These are phyloP conservation scores for Petroica traversi DNA, from an alignment of 2,113 vertebrate genomes.

Conservation along the genomic window DNA sequence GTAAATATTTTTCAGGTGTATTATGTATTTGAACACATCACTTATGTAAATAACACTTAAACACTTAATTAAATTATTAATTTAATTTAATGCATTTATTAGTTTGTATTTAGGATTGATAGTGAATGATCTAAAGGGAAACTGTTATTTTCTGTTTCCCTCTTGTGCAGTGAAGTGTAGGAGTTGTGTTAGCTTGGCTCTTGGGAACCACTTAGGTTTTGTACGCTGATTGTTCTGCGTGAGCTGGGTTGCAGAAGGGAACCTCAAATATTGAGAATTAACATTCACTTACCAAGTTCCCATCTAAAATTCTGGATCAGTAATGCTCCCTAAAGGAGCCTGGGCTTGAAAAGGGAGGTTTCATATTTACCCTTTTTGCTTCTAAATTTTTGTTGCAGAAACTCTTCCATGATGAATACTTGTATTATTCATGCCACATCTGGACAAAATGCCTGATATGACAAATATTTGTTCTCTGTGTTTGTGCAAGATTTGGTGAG, in stretches of 20 bases:
- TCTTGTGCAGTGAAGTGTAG: neutral
- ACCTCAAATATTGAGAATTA: neutral
- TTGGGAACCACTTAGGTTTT: neutral
- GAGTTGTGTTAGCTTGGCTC: neutral
- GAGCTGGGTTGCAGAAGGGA: neutral
- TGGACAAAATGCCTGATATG: neutral
- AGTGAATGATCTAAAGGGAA: neutral
- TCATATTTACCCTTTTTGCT: neutral
- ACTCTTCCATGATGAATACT: neutral
- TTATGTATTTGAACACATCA: neutral
- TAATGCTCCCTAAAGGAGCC: neutral
- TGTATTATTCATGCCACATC: neutral
- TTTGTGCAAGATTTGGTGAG: neutral
- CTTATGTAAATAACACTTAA: neutral
- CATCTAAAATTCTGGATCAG: neutral
- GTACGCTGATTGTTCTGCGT: neutral
- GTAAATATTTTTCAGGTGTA: neutral
- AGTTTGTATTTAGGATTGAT: neutral
- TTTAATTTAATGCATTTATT: neutral
- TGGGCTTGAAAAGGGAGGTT: neutral
- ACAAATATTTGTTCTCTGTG: neutral
- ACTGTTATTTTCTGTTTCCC: neutral
- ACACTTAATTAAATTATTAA: neutral
- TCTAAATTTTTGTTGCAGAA: neutral
- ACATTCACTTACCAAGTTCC: neutral